These are phyloP conservation scores for Netelia melanura DNA, from an alignment of 2,888 invertebrate species.

Conservation along the genomic window DNA sequence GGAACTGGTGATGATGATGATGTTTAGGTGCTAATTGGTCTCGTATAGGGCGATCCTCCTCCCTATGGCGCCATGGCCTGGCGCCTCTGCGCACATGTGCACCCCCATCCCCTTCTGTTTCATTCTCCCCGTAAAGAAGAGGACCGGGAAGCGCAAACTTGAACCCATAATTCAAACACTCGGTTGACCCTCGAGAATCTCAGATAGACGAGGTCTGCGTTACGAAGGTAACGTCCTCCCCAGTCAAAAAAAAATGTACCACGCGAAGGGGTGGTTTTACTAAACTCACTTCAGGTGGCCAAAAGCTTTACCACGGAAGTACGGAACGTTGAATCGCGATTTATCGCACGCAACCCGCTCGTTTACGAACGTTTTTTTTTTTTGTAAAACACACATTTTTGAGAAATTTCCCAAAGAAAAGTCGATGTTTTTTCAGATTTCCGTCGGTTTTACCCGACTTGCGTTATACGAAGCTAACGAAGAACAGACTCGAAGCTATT, in stretches of 20 bases:
- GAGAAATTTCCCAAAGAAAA: conserved; percentile 38
- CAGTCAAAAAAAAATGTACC: conserved; percentile 13
- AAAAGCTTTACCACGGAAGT: conserved; percentile 62
- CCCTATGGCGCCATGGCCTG: conserved; percentile 71
- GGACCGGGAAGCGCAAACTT: conserved; percentile 41
- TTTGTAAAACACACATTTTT: background rate
- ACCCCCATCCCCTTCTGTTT: conserved; percentile 9
- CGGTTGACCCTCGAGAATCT: conserved; percentile 45
- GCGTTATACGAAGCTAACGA: conserved; percentile 43
- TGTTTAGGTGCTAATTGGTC: conserved; percentile 81
- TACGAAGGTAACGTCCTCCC: background rate
- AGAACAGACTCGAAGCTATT: conserved; percentile 29
- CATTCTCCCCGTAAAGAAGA: conserved; percentile 13
- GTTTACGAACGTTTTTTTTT: background rate
- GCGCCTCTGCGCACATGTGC: conserved; percentile 67
- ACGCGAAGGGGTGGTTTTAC: background rate
- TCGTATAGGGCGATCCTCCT: conserved; percentile 67
- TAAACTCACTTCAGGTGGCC: conserved; percentile 67
- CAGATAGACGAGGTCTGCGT: conserved; percentile 10
- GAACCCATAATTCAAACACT: conserved; percentile 65
- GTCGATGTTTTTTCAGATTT: conserved; percentile 30
- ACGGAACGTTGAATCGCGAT: conserved; percentile 60
- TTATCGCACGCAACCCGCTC: conserved; percentile 60
- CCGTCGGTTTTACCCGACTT: conserved; percentile 16
- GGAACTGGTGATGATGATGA: conserved; percentile 36